These are phyloP conservation scores for Atherinomorus stipes DNA, from an alignment of 2,113 vertebrate genomes.

Conservation along the genomic window DNA sequence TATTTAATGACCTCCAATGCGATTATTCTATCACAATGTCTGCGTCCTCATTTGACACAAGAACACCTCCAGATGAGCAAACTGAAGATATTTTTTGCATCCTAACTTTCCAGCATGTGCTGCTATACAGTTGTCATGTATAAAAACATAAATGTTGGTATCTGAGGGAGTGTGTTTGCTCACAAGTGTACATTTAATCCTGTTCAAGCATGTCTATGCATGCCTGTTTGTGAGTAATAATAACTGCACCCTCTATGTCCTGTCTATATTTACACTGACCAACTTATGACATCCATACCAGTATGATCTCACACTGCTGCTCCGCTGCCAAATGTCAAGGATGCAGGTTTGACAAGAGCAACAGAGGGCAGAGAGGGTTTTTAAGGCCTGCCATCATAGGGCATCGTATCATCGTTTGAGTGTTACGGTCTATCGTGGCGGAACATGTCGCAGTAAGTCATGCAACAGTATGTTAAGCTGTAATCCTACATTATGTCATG, in stretches of 20 bases:
- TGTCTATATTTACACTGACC: slow-evolving; percentile 54
- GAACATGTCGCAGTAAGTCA: not conserved
- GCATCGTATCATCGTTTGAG: not conserved
- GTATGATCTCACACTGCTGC: slow-evolving; percentile 16
- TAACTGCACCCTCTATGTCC: slow-evolving; percentile 45
- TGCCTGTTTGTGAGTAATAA: slow-evolving; percentile 47
- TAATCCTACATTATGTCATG: too few species aligned
- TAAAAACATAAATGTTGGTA: slow-evolving; percentile 3
- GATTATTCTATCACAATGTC: not conserved
- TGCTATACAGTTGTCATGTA: slow-evolving; percentile 13
- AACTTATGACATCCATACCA: slow-evolving; percentile 33
- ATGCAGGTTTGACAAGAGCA: not conserved
- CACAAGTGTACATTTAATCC: slow-evolving; percentile 33
- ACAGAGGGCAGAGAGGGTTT: not conserved
- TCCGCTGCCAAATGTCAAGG: not conserved
- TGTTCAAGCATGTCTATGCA: slow-evolving; percentile 37
- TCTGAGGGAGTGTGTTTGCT: slow-evolving; percentile 20
- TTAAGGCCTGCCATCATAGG: not conserved
- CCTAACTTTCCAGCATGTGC: slow-evolving; percentile 1
- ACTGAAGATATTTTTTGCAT: slow-evolving; percentile 9
- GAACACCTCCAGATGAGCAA: not conserved
- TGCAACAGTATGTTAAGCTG: too few species aligned
- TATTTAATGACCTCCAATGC: not conserved
- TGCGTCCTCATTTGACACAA: not conserved
- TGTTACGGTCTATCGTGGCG: not conserved